phyloP scores from a whole-genome alignment of 2,797 vertebrate species.

The Acestrorhynchus altus region DNA sequence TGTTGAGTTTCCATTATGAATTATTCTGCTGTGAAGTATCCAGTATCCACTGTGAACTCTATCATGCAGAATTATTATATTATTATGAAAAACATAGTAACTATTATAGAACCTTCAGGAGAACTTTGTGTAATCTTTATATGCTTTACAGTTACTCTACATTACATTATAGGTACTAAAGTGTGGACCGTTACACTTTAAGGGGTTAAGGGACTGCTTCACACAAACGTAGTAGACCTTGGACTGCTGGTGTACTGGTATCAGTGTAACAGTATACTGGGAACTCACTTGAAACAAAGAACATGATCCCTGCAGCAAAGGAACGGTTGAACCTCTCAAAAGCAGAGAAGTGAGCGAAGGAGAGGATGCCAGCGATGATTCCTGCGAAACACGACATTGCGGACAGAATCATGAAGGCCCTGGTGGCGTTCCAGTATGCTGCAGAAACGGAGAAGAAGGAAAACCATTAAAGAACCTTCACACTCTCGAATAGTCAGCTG shows the following conservation, averaged over 20 bases:
- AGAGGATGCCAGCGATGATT: conserved; percentile 79
- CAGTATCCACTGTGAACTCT: too few relatives aligned
- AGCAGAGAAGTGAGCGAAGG: conserved; percentile 78
- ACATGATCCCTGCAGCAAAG: conserved; percentile 80
- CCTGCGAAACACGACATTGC: conserved; percentile 78
- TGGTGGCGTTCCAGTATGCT: conserved; percentile 84
- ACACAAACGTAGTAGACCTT: too few relatives aligned
- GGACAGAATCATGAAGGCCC: conserved; percentile 84
- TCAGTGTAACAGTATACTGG: background rate
- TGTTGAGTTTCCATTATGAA: too few relatives aligned
- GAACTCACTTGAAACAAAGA: conserved; percentile 81
- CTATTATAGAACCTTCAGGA: background rate
- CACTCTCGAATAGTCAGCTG: too few relatives aligned
- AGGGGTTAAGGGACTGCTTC: background rate
- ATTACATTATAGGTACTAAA: too few relatives aligned
- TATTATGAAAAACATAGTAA: too few relatives aligned
- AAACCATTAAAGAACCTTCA: too few relatives aligned
- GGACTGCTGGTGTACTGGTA: too few relatives aligned
- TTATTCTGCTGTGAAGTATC: too few relatives aligned
- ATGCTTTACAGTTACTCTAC: too few relatives aligned
- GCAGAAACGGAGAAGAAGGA: background rate
- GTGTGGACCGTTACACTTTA: background rate
- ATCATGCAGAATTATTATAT: too few relatives aligned
- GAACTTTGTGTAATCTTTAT: too few relatives aligned
- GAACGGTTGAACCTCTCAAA: conserved; percentile 78